Evolutionary conservation across 2,888 invertebrate species (phyloP).

Genomic region (Drosophila limbata): DNA sequence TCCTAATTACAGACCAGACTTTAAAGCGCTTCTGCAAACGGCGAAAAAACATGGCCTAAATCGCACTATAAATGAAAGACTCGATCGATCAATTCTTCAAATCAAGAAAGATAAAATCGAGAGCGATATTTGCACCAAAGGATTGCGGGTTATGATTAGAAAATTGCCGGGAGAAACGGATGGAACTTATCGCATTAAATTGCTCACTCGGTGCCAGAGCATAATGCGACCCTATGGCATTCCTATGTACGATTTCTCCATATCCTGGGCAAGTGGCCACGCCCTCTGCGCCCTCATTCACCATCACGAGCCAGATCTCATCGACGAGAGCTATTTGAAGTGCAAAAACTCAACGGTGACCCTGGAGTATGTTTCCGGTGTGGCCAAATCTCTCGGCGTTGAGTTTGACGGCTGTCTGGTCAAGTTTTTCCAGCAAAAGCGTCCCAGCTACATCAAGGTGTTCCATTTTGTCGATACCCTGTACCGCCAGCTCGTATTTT

Average conservation of each 20-base stretch:
- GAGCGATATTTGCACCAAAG: neutral
- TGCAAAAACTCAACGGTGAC: slow-evolving; percentile 24
- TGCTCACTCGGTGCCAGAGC: slow-evolving; percentile 41
- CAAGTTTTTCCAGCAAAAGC: neutral
- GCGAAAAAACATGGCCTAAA: neutral
- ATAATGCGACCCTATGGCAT: slow-evolving; percentile 46
- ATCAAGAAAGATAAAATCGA: neutral
- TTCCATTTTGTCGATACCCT: slow-evolving; percentile 37
- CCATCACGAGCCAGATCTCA: slow-evolving; percentile 40
- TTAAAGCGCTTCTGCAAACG: neutral
- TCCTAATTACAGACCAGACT: neutral
- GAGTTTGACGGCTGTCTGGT: slow-evolving; percentile 21
- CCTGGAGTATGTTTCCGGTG: slow-evolving; percentile 23
- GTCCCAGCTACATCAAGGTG: slow-evolving; percentile 41
- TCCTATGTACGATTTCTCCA: slow-evolving; percentile 62
- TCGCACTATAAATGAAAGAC: too few relatives aligned
- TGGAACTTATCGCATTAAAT: slow-evolving; percentile 26
- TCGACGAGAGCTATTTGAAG: slow-evolving; percentile 25
- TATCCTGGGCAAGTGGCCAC: slow-evolving; percentile 54
- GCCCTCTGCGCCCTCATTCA: slow-evolving; percentile 68
- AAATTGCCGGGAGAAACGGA: slow-evolving; percentile 36
- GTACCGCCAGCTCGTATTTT: slow-evolving; percentile 13
- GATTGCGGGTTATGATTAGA: neutral
- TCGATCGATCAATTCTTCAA: neutral
- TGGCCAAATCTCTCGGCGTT: slow-evolving; percentile 43